phyloP scores from a whole-genome alignment of 2,797 vertebrate genomes.

The Hyperoplus lanceolatus region DNA sequence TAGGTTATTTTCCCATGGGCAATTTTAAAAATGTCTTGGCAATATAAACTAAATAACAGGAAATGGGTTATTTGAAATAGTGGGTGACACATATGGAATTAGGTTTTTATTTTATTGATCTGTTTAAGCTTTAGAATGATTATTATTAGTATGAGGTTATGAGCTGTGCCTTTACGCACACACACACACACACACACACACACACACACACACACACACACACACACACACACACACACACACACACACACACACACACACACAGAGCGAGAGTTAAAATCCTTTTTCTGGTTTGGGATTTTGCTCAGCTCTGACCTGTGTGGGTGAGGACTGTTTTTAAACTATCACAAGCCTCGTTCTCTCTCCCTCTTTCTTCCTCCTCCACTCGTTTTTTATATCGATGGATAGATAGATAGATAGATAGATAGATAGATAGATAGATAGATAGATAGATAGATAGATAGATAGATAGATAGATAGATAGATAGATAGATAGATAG shows the following conservation, averaged over 20 bases:
- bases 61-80: too few relatives aligned
- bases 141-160: too few relatives aligned
- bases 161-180: too few relatives aligned
- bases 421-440: conserved; percentile 16
- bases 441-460: not conserved
- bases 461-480: conserved; percentile 11
- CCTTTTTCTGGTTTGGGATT: conserved; percentile 23
- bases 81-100: too few relatives aligned
- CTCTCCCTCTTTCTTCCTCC: conserved; percentile 42
- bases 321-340: conserved; percentile 53
- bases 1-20: too few relatives aligned
- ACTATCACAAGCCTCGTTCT: conserved; percentile 16
- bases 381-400: conserved; percentile 39
- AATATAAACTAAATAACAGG: too few relatives aligned
- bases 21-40: too few relatives aligned
- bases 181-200: too few relatives aligned
- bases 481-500: not conserved
- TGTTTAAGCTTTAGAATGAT: too few relatives aligned
- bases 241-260: not conserved
- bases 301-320: conserved; percentile 52
- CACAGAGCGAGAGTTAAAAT: conserved; percentile 24
- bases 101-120: too few relatives aligned
- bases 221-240: too few relatives aligned
- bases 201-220: too few relatives aligned
- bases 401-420: conserved; percentile 12